phyloP scores from a whole-genome alignment of 2,113 vertebrate species.

The Spheniscus mendiculus region DNA sequence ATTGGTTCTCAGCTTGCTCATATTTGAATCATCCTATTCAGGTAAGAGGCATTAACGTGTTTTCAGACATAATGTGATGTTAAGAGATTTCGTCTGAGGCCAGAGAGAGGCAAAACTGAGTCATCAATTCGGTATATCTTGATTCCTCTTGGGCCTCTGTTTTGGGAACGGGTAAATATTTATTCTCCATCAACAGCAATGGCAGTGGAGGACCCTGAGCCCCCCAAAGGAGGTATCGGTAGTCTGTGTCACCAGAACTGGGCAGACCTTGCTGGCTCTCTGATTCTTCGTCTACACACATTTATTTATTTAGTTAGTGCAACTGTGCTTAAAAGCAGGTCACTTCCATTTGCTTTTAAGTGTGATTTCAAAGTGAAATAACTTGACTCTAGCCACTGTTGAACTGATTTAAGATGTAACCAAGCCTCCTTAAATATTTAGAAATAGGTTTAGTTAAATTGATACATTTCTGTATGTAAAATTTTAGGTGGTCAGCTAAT shows the following conservation, averaged over 20 bases:
- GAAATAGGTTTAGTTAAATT: conserved; percentile 45
- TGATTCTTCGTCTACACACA: not conserved
- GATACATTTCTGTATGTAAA: conserved; percentile 31
- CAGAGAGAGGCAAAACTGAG: not conserved
- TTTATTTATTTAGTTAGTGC: not conserved
- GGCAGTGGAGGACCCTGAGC: rapidly evolving
- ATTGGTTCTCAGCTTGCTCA: not conserved
- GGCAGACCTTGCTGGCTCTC: not conserved
- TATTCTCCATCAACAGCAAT: not conserved
- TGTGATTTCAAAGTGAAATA: conserved; percentile 21
- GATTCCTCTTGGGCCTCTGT: not conserved
- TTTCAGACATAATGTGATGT: not conserved
- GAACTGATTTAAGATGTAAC: conserved; percentile 44
- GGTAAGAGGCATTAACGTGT: not conserved
- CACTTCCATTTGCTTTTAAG: not conserved
- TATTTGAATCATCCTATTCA: not conserved
- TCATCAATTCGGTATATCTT: not conserved
- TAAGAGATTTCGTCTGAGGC: not conserved
- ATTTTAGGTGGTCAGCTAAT: conserved; percentile 60
- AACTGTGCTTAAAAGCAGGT: not conserved
- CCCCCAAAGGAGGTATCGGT: rapidly evolving
- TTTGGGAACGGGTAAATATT: not conserved
- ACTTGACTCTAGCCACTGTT: not conserved
- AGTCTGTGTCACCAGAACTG: not conserved
- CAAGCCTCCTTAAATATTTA: conserved; percentile 38